Evolutionary conservation across 1,140 invertebrate genomes (phyloP).

Genomic region (Rhynchophorus ferrugineus): DNA sequence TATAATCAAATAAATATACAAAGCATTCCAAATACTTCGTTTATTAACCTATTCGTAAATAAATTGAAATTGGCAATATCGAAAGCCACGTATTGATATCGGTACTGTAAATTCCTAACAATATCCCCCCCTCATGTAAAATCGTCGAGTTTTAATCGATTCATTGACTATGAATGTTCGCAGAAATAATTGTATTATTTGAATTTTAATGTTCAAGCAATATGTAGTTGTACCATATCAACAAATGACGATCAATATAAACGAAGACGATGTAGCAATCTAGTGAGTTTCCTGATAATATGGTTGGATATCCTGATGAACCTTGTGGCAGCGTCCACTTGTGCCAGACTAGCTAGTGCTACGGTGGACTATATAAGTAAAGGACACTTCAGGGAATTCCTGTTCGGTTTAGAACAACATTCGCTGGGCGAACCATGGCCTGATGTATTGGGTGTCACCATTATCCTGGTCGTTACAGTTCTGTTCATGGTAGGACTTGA

Average conservation of each 20-base stretch:
- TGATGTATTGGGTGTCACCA: slow-evolving; percentile 59
- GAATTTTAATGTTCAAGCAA: no score
- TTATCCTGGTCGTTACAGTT: slow-evolving; percentile 55
- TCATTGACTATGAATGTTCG: no score
- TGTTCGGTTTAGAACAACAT: slow-evolving; percentile 48
- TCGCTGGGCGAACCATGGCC: slow-evolving; percentile 57
- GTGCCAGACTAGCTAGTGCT: slow-evolving; percentile 54
- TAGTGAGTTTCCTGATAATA: slow-evolving; percentile 46
- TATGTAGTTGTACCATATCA: slow-evolving; percentile 7
- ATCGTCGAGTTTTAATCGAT: no score
- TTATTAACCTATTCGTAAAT: no score
- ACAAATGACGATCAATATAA: slow-evolving; percentile 14
- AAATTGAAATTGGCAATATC: no score
- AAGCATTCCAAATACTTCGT: no score
- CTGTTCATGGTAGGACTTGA: slow-evolving; percentile 64
- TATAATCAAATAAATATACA: no score
- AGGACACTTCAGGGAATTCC: slow-evolving; percentile 48
- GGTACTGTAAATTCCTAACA: no score
- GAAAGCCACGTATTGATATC: no score
- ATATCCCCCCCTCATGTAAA: no score
- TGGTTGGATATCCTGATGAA: slow-evolving; percentile 55
- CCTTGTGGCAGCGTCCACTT: slow-evolving; percentile 53
- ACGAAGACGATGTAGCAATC: slow-evolving; percentile 25
- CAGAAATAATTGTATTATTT: no score
- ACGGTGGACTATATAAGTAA: slow-evolving; percentile 58